A percentile compares a stretch with the other conserved stretches of the same genome.
Evolutionary conservation across 1,140 invertebrate species (phyloP).

Genomic region (Wasmannia auropunctata): DNA sequence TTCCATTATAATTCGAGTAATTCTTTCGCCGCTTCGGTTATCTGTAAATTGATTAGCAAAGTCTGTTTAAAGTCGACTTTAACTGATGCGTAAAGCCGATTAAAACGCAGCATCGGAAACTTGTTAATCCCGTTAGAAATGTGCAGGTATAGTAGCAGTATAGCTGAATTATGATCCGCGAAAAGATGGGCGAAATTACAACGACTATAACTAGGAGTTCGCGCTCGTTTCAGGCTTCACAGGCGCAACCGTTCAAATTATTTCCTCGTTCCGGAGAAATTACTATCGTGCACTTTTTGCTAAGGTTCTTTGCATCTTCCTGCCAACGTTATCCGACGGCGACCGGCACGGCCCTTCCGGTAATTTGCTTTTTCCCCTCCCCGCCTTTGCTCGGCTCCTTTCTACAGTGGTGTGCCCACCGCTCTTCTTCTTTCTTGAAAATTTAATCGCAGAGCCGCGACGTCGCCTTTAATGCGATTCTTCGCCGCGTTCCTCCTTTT

Average conservation of each 20-base stretch:
- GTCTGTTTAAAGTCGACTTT: constrained; percentile 49
- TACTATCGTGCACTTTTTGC: constrained; percentile 59
- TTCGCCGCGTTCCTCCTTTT: constrained; percentile 60
- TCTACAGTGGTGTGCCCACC: constrained; percentile 28
- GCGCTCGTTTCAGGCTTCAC: constrained; percentile 29
- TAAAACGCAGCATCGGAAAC: constrained; percentile 45
- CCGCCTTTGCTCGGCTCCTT: constrained; percentile 52
- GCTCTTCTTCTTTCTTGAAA: constrained; percentile 68
- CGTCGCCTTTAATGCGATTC: constrained; percentile 78
- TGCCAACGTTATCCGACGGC: constrained; percentile 37
- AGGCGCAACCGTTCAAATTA: constrained; percentile 51
- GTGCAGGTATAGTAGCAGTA: constrained; percentile 40
- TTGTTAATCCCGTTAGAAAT: constrained; percentile 57
- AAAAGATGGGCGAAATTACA: constrained; percentile 11
- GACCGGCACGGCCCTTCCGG: constrained; percentile 61
- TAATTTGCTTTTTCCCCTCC: constrained; percentile 78
- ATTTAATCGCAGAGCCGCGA: constrained; percentile 79
- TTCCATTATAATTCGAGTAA: constrained; percentile 47
- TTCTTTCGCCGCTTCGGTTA: constrained; percentile 41
- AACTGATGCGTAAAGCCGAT: constrained; percentile 53
- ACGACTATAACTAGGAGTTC: constrained; percentile 10
- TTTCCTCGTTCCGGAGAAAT: constrained; percentile 60
- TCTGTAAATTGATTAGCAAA: constrained; percentile 56
- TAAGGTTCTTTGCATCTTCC: constrained; percentile 71
- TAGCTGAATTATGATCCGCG: constrained; percentile 44